Percentiles rank a stretch among this genome's conserved stretches.
Conservation (phyloP, 2,888 invertebrate genomes). For the Cyclophora albipunctata region DNA sequence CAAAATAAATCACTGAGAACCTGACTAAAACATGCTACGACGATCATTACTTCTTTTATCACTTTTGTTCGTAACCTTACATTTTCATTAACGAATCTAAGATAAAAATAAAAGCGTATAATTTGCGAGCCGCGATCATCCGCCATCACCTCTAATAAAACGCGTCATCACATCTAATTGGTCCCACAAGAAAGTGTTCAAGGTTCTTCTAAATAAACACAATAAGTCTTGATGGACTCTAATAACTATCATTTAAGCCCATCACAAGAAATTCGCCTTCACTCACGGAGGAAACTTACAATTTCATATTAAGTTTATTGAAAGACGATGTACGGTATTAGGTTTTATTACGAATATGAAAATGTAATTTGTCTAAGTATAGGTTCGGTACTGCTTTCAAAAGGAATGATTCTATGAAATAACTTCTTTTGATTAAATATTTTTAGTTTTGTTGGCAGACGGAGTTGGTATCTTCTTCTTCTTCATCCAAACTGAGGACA, state of each 20-base stretch:
- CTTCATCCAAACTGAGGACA: no score
- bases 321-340: not conserved
- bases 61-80: no score
- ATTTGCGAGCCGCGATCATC: slow-evolving; percentile 28
- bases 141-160: slow-evolving; percentile 9
- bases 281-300: slow-evolving; percentile 15
- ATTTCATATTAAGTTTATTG: slow-evolving; percentile 4
- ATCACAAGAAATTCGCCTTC: slow-evolving; percentile 23
- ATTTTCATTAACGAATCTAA: not conserved
- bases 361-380: not conserved
- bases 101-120: slow-evolving; percentile 5
- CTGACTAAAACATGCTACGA: no score
- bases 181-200: slow-evolving; percentile 18
- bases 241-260: slow-evolving; percentile 39
- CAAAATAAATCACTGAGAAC: no score
- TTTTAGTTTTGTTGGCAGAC: no score
- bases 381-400: not conserved
- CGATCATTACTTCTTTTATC: no score
- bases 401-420: no score
- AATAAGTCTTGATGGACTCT: slow-evolving; percentile 28
- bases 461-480: no score
- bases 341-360: not conserved
- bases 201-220: slow-evolving; percentile 26
- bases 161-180: slow-evolving; percentile 28
- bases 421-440: no score